Base-by-base conservation (phyloP, 2,888 invertebrate genomes). In the Drosophila colorata region DNA sequence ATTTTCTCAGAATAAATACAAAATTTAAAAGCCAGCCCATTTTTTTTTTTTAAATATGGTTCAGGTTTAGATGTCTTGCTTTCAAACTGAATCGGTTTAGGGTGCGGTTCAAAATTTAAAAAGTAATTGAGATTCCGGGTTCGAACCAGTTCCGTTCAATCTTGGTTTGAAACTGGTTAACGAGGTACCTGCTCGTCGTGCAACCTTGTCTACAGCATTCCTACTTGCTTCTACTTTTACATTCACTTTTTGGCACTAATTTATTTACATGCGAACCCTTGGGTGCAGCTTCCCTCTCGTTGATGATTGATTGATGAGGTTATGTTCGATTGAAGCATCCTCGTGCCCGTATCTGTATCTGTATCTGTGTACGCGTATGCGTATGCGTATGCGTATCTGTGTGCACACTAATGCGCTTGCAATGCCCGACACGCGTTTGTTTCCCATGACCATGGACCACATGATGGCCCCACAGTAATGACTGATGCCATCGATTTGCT, bases 251-350 rank as follows among this genome's bases (percentile, higher is more conserved):
- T 69, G 66, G 69, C 66, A 76, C 79, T 73, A 67, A 76, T 82
- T 79, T 73, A 76, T 79, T 79, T 73, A 74, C 68, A 69, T 57
- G 69, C 47, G 23, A 67, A 43, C 53, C 81, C 75, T 78, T 72
- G 64, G 75, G 72, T 48, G 67, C 56, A 56, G 46, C 49, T 28
- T 46, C 43, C 23, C 53, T 35, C 58, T 46, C 35, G 28, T 69
- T 56, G 77, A 69, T 65, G 76, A 82, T 76, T 79, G 79, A 79
- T 79, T 79, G 79, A 79, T 79, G 79, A 67, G 78, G 66, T 51
- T 60, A 20, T 28, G 25, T 25, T 33, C 18, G 56, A 35, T 52
- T 37, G n/a, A 18, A 37, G 37, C 37, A 37, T 14, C 14, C 37
- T 14, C 20, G 14, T 35, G n/a, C 11, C 6, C 14, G 38, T 1